Evolutionary conservation across 1,140 invertebrate genomes (phyloP).

Genomic region (Drosophila parvula): DNA sequence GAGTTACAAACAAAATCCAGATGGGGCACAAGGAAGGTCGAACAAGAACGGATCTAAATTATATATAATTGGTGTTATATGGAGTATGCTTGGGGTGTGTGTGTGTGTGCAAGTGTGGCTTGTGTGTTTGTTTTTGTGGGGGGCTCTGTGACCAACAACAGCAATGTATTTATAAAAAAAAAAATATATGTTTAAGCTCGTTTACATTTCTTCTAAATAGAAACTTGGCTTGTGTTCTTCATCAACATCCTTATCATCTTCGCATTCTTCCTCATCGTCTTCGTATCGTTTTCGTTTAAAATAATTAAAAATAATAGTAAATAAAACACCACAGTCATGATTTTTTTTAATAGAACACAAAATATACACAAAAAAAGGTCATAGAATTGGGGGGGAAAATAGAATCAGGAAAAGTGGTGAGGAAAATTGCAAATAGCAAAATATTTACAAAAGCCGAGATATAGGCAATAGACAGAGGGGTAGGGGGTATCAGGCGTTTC

Average conservation of each 20-base stretch:
- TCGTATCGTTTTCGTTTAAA: conserved; percentile 61
- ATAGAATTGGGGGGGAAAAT: conserved; percentile 25
- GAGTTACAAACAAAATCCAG: conserved; percentile 35
- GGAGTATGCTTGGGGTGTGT: conserved; percentile 26
- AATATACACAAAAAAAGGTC: conserved; percentile 38
- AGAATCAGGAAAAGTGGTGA: conserved; percentile 39
- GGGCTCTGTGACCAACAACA: conserved; percentile 28
- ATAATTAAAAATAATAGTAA: conserved; percentile 83
- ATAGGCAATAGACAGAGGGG: conserved; percentile 5
- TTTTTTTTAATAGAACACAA: conserved; percentile 68
- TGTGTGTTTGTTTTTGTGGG: conserved; percentile 11
- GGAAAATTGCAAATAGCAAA: conserved; percentile 55
- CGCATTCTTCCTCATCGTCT: conserved; percentile 14
- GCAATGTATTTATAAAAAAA: conserved; percentile 21
- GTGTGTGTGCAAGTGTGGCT: too few relatives aligned
- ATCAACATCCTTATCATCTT: conserved; percentile 14
- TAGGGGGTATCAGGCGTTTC: conserved; percentile 16
- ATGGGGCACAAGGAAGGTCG: conserved; percentile 14
- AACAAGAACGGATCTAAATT: conserved; percentile 33
- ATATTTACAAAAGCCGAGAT: conserved; percentile 70
- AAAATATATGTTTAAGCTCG: conserved; percentile 19
- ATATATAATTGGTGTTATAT: conserved; percentile 19
- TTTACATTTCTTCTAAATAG: conserved; percentile 29
- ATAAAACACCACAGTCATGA: conserved; percentile 83
- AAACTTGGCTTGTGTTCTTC: conserved; percentile 44